These are phyloP conservation scores for Scolopax bukidnonensis DNA, from an alignment of 2,797 vertebrate genomes.

Conservation along the genomic window DNA sequence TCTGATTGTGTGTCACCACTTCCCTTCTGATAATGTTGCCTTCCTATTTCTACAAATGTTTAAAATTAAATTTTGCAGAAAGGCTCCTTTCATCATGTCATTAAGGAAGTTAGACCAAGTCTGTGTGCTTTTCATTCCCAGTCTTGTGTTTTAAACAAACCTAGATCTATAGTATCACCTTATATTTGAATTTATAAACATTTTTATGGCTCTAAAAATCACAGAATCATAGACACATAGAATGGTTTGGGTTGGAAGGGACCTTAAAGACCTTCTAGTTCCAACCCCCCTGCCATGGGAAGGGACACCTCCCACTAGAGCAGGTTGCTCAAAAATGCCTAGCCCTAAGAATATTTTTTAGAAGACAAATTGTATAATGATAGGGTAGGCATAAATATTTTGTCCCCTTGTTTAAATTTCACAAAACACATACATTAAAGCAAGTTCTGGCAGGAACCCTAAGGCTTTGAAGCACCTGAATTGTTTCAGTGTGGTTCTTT, in stretches of 20 bases:
- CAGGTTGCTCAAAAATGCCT: background rate
- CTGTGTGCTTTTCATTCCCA: background rate
- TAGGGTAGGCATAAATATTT: background rate
- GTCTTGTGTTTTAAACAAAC: background rate
- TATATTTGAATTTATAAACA: background rate
- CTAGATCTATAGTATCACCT: background rate
- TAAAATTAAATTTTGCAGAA: background rate
- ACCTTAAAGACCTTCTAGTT: too few relatives aligned
- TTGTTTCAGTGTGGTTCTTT: conserved; percentile 56
- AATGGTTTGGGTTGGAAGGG: too few relatives aligned
- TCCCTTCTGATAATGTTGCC: background rate
- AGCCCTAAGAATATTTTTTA: conserved; percentile 2
- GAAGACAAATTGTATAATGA: conserved; percentile 28
- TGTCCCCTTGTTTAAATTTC: conserved; percentile 25
- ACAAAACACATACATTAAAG: conserved; percentile 28
- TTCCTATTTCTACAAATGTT: background rate
- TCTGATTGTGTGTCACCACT: background rate
- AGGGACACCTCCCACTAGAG: too few relatives aligned
- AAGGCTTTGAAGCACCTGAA: conserved; percentile 41
- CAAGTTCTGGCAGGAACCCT: conserved; percentile 9
- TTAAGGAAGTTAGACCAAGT: background rate
- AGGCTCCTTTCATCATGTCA: background rate
- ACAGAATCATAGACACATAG: too few relatives aligned
- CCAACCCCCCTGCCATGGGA: too few relatives aligned
- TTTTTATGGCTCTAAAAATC: background rate